Conservation (phyloP, 1,140 invertebrate genomes). For the Macrobrachium nipponense region DNA sequence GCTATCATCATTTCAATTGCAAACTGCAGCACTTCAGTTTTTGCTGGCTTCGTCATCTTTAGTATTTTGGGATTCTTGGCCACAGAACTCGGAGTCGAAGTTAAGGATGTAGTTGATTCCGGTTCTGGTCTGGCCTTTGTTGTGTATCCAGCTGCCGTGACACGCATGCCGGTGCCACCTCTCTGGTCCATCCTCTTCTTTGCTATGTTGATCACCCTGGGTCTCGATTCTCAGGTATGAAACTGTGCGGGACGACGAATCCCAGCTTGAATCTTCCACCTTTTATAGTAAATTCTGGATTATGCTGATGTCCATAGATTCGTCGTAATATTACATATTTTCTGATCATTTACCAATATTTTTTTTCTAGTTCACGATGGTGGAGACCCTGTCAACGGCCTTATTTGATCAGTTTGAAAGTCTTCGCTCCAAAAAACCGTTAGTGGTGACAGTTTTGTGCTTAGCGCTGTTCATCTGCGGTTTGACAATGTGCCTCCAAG, state of each 20-base stretch:
- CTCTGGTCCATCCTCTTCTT: slow-evolving; percentile 69
- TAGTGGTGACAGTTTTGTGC: slow-evolving; percentile 76
- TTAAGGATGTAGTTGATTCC: slow-evolving; percentile 67
- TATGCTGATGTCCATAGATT: slow-evolving; percentile 22
- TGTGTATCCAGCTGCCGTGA: slow-evolving; percentile 69
- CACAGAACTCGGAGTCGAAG: slow-evolving; percentile 65
- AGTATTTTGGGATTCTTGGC: slow-evolving; percentile 70
- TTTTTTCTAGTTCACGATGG: slow-evolving; percentile 77
- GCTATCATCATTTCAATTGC: slow-evolving; percentile 67
- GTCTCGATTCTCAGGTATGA: slow-evolving; percentile 66
- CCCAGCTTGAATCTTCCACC: slow-evolving; percentile 74
- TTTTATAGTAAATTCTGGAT: slow-evolving; percentile 70
- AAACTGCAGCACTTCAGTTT: slow-evolving; percentile 68
- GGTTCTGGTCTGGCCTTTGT: slow-evolving; percentile 66
- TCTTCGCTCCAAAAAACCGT: slow-evolving; percentile 72
- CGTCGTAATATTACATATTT: slow-evolving; percentile 21
- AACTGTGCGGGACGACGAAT: background rate
- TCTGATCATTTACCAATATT: background rate
- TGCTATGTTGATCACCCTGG: slow-evolving; percentile 68
- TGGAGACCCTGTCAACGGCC: slow-evolving; percentile 85
- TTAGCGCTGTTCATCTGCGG: slow-evolving; percentile 81
- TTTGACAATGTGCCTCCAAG: slow-evolving; percentile 74
- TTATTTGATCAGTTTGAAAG: slow-evolving; percentile 81
- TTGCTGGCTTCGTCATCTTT: slow-evolving; percentile 74
- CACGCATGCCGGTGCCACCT: slow-evolving; percentile 67